These are phyloP conservation scores for Drosophila mercatorum DNA, from an alignment of 2,888 invertebrate genomes.

Conservation along the genomic window DNA sequence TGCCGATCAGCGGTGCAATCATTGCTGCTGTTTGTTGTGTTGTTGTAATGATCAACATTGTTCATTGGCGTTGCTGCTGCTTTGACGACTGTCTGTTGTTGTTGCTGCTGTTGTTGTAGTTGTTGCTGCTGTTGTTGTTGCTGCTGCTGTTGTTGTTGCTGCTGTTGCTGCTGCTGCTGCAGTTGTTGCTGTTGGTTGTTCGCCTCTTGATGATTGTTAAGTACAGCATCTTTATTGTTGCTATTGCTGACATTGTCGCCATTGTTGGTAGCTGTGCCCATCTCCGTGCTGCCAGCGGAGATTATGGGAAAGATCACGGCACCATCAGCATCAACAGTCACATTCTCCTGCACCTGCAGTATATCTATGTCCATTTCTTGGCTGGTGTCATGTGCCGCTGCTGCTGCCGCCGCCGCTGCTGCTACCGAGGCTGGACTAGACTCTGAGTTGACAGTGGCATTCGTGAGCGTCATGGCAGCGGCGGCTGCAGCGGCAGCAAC, in stretches of 20 bases:
- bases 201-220: constrained; percentile 44
- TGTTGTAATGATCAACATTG: constrained; percentile 59
- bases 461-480: constrained; percentile 76
- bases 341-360: constrained; percentile 85
- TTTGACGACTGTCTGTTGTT: constrained; percentile 13
- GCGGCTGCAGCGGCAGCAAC: constrained; percentile 78
- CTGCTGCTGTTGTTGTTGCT: not conserved
- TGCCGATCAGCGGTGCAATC: constrained; percentile 53
- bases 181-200: constrained; percentile 42
- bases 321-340: constrained; percentile 84
- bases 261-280: constrained; percentile 47
- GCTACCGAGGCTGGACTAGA: constrained; percentile 53
- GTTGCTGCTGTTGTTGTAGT: constrained; percentile 41
- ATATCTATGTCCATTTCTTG: constrained; percentile 87
- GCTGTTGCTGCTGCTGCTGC: constrained; percentile 31
- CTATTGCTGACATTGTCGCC: constrained; percentile 48
- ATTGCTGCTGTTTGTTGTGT: constrained; percentile 47
- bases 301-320: constrained; percentile 80
- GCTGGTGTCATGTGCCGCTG: constrained; percentile 75
- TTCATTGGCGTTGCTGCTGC: constrained; percentile 34
- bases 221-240: constrained; percentile 42
- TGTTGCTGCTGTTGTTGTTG: constrained; percentile 20
- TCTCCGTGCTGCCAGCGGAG: constrained; percentile 35
- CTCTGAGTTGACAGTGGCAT: constrained; percentile 63
- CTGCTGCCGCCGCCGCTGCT: constrained; percentile 24